Conservation (phyloP, 2,888 invertebrate species). For the Caenorhabditis sp. region DNA sequence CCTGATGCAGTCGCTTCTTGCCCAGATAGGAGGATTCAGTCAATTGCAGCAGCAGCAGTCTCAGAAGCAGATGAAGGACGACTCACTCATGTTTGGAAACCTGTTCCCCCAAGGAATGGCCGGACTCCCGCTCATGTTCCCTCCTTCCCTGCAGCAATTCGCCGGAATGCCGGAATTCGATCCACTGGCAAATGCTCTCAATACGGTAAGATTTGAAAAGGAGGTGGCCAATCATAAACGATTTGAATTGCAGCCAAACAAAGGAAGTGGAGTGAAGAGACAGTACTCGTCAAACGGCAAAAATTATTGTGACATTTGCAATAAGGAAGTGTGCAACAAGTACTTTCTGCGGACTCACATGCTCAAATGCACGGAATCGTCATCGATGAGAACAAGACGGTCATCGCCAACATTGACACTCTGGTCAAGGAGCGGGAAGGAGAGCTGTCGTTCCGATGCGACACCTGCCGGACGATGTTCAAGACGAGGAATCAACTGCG, state of each 20-base stretch:
- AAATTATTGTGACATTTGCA: slow-evolving; percentile 79
- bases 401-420: slow-evolving; percentile 79
- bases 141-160: slow-evolving; percentile 44
- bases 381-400: slow-evolving; percentile 79
- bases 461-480: slow-evolving; percentile 97
- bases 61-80: slow-evolving; percentile 23
- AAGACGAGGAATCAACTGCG: slow-evolving; percentile 97
- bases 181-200: slow-evolving; percentile 29
- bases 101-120: slow-evolving; percentile 34
- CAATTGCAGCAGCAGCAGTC: slow-evolving; percentile 6
- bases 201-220: slow-evolving; percentile 15
- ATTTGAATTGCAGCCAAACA: slow-evolving; percentile 44
- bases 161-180: slow-evolving; percentile 42
- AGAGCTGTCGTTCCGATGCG: slow-evolving; percentile 84
- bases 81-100: slow-evolving; percentile 17
- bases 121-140: slow-evolving; percentile 36
- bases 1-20: slow-evolving; percentile 29
- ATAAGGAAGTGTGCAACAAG: slow-evolving; percentile 89
- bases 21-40: slow-evolving; percentile 9
- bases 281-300: slow-evolving; percentile 77
- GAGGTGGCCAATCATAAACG: too few species aligned
- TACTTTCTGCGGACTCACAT: slow-evolving; percentile 99
- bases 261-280: slow-evolving; percentile 65
- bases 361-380: slow-evolving; percentile 87
- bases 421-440: slow-evolving; percentile 75